Percentiles rank a stretch among this genome's conserved stretches.
Conservation (phyloP, 2,113 vertebrate genomes). For the Rhombomys opimus region DNA sequence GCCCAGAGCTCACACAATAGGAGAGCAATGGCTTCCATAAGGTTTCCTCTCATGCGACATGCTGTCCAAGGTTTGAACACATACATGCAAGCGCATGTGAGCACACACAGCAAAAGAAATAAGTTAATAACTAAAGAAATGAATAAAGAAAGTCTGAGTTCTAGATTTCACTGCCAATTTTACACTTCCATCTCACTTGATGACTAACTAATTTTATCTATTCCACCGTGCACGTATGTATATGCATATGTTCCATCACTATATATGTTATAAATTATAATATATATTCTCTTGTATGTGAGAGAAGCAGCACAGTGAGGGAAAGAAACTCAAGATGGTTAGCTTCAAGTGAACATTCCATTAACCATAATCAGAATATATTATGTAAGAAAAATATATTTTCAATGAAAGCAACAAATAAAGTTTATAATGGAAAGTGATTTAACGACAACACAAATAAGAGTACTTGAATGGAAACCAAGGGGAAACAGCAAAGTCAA, state of each 20-base stretch:
- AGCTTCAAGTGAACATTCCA: background rate
- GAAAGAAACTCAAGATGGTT: background rate
- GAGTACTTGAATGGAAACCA: background rate
- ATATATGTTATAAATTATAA: background rate
- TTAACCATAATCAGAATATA: background rate
- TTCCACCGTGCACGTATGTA: background rate
- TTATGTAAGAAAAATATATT: background rate
- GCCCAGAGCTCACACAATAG: background rate
- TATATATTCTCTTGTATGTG: background rate
- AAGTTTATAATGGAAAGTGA: background rate
- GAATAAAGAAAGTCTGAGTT: background rate
- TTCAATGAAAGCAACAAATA: background rate
- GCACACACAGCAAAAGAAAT: background rate
- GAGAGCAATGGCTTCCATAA: background rate
- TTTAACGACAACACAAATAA: background rate
- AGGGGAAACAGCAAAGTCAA: constrained; percentile 2
- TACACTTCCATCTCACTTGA: background rate
- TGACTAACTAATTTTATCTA: background rate
- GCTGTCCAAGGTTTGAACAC: background rate
- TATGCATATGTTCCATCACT: background rate
- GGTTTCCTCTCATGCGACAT: background rate
- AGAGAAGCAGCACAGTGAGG: background rate
- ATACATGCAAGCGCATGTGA: background rate
- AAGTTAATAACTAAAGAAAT: background rate
- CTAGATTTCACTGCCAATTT: background rate